Percentiles rank a stretch among this genome's conserved stretches.
These are phyloP conservation scores for Sarcophaga variegata DNA, from an alignment of 2,888 invertebrate genomes.

Conservation along the genomic window DNA sequence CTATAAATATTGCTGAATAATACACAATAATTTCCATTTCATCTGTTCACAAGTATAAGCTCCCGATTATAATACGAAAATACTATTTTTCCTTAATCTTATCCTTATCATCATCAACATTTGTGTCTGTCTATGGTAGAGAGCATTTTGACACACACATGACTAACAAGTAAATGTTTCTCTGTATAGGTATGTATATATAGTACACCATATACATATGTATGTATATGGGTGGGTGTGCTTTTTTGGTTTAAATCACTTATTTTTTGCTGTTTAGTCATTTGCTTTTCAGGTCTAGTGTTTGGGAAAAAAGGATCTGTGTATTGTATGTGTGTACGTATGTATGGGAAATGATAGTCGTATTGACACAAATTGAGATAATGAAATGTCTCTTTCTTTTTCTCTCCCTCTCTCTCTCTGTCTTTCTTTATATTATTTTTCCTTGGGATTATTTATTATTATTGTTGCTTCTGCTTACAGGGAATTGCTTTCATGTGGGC, in stretches of 20 bases:
- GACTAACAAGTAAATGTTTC: neutral
- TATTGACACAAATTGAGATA: slow-evolving; percentile 64
- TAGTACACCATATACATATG: too few relatives aligned
- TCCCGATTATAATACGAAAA: neutral
- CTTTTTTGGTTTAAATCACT: slow-evolving; percentile 35
- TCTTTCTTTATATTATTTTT: neutral
- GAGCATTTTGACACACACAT: slow-evolving; percentile 8
- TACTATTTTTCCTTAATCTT: slow-evolving; percentile 18
- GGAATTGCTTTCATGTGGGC: neutral
- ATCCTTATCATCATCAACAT: neutral
- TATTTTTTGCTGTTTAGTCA: slow-evolving; percentile 15
- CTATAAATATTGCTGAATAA: too few relatives aligned
- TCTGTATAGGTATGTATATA: neutral
- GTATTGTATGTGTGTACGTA: neutral
- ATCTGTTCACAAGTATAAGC: too few relatives aligned
- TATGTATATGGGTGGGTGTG: neutral
- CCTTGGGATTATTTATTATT: too few relatives aligned
- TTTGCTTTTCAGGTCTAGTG: slow-evolving; percentile 1
- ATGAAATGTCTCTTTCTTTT: slow-evolving; percentile 53
- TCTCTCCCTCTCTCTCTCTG: neutral
- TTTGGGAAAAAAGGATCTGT: neutral
- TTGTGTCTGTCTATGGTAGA: neutral
- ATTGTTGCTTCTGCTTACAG: too few relatives aligned
- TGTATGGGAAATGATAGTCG: slow-evolving; percentile 46
- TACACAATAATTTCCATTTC: too few relatives aligned